A percentile compares a stretch with the other conserved stretches of the same genome.
These are phyloP conservation scores for Pomatostomus ruficeps DNA, from an alignment of 2,113 vertebrate genomes.

Conservation along the genomic window DNA sequence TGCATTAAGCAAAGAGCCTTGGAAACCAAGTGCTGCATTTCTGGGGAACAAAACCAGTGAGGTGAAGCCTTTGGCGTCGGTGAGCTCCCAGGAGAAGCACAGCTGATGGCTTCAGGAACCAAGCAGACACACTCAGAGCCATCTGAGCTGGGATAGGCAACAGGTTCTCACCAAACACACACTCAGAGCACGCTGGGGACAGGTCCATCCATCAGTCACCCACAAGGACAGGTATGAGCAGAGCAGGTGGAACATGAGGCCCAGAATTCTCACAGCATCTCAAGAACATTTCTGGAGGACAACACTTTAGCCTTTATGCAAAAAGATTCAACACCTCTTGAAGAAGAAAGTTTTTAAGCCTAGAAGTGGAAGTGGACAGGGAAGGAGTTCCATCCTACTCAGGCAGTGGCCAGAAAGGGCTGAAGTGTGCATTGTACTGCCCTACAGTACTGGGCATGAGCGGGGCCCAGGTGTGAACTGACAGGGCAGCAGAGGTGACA, in stretches of 20 bases:
- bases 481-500: neutral
- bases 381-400: neutral
- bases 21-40: neutral
- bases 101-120: neutral
- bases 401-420: neutral
- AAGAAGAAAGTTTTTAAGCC: neutral
- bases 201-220: fast-evolving
- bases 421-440: neutral
- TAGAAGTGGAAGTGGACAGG: neutral
- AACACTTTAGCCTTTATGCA: neutral
- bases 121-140: neutral
- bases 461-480: neutral
- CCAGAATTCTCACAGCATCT: fast-evolving
- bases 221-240: too few species aligned
- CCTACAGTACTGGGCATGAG: neutral
- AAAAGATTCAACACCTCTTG: neutral
- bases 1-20: neutral
- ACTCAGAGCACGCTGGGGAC: fast-evolving
- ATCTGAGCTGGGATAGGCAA: neutral
- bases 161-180: too few species aligned
- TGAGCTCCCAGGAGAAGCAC: neutral
- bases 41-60: neutral
- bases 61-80: neutral
- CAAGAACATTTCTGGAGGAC: neutral
- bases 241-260: neutral